Evolutionary conservation across 2,888 invertebrate species (phyloP), one percentile per base, ranked within the genome.

Genomic region (Ornithoptera alexandrae): DNA sequence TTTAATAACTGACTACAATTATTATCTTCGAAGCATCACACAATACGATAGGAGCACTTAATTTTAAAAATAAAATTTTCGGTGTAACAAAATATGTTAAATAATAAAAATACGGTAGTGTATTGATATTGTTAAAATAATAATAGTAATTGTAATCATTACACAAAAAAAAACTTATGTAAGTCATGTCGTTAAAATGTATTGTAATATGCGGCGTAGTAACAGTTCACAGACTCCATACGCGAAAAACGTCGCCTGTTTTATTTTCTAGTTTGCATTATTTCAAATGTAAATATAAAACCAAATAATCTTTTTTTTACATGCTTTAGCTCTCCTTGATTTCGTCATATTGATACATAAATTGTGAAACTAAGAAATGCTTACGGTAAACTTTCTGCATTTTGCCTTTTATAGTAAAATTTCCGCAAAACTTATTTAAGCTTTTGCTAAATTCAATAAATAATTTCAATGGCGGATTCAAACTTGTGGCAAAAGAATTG

Each of bases 151-250:
- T 46, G 12, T 46, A 46, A 59, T 36, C 46, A 68, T 68, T 18
- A 68, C 50, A 20, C 3, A 62, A 63, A 68, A 64, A 64, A 68
- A 60, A 30, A 36, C 12, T 50, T 20, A 56, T 30, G 20, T n/a
- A 61, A 22, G 20, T 50, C 18, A 39, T 30, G 53, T 69, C 65
- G 57, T 69, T 69, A 69, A 69, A 69, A 65, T 57, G 56, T 69
- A 61, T 10, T 69, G 57, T 61, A 30, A 24, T 17, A 46, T 17
- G 24, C 20, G n/a, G 30, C 12, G 15, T 61, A 30, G n/a, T 24
- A 67, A 62, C 20, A 30, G 39, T 36, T n/a, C n/a, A n/a, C n/a
- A n/a, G 24, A 59, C 20, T 57, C 46, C 50, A 62, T 39, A 46
- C 20, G 24, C 62, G 17, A 50, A 62, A 46, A 46, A 8, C 46